Conservation (phyloP, 2,888 invertebrate species). For the Drosophila tanythrix region DNA sequence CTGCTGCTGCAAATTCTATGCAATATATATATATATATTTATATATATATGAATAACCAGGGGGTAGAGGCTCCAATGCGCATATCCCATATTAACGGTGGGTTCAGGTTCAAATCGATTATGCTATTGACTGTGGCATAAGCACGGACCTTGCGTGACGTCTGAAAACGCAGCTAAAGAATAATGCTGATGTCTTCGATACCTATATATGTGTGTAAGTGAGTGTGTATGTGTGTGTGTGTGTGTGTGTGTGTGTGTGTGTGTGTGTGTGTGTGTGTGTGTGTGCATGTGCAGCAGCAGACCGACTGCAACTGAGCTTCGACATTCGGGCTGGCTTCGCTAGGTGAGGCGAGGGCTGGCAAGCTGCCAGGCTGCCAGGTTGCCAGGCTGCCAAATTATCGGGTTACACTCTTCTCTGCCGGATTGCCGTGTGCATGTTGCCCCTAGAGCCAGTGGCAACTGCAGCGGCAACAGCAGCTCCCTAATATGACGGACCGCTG, state of each 20-base stretch:
- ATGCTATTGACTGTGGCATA: conserved; percentile 50
- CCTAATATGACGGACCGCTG: conserved; percentile 80
- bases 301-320: conserved; percentile 25
- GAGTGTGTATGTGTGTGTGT: neutral
- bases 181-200: conserved; percentile 4
- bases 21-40: conserved; percentile 17
- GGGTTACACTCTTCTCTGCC: conserved; percentile 1
- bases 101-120: conserved; percentile 82
- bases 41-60: neutral
- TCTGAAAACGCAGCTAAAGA: conserved; percentile 3
- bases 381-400: neutral
- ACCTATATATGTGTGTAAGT: conserved; percentile 9
- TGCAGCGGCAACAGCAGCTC: conserved; percentile 18
- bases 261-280: neutral
- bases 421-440: conserved; percentile 49
- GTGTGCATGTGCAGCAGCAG: neutral
- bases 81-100: conserved; percentile 56
- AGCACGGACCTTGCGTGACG: conserved; percentile 45
- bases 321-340: neutral
- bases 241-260: conserved; percentile 6
- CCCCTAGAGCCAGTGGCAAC: conserved; percentile 48
- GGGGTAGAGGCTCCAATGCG: conserved; percentile 17
- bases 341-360: neutral
- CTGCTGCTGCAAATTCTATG: conserved; percentile 63
- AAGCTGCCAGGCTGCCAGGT: neutral